These are phyloP conservation scores for Argopecten irradians DNA, from an alignment of 1,140 invertebrate species.

Conservation along the genomic window DNA sequence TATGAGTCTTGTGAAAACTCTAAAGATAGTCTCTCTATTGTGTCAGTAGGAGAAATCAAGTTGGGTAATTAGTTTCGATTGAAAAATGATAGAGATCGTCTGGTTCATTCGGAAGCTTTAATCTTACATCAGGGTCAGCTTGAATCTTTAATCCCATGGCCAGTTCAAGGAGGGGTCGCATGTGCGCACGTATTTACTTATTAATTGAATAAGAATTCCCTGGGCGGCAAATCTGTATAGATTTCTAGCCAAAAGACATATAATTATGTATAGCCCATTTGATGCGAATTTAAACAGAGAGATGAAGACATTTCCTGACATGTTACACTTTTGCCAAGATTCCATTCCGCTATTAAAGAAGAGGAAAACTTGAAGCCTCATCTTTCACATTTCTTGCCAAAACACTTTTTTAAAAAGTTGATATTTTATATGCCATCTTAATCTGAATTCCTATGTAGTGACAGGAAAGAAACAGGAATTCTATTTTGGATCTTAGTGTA, in stretches of 20 bases:
- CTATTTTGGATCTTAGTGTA: too few species aligned
- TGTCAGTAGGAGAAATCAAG: neutral
- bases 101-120: conserved; percentile 16
- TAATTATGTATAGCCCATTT: neutral
- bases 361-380: neutral
- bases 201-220: conserved; percentile 3
- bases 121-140: neutral
- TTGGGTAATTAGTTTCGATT: conserved; percentile 22
- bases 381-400: neutral
- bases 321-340: neutral
- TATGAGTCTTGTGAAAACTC: conserved; percentile 22
- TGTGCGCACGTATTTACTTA: neutral
- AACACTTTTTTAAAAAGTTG: neutral
- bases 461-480: neutral
- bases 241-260: conserved; percentile 1
- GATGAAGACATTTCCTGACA: neutral
- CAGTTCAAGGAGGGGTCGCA: conserved; percentile 12
- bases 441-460: neutral
- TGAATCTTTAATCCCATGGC: conserved; percentile 1
- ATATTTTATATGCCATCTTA: neutral
- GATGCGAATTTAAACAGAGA: neutral
- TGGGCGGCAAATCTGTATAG: neutral
- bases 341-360: neutral
- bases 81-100: neutral
- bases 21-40: conserved; percentile 1